Percentiles rank a stretch among this genome's conserved stretches.
Evolutionary conservation across 1,140 invertebrate genomes (phyloP).

Genomic region (Zaprionus ornatus): DNA sequence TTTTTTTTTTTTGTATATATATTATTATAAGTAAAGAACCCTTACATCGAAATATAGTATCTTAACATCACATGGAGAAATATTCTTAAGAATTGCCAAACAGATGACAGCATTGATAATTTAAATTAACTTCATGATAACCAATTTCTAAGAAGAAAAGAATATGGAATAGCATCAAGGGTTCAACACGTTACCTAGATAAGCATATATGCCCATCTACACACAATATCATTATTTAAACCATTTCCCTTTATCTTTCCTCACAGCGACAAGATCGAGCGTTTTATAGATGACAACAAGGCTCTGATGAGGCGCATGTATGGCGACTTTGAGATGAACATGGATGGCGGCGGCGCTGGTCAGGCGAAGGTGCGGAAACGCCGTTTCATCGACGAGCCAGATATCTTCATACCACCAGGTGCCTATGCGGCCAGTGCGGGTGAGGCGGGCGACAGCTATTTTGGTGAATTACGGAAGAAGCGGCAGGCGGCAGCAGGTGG

Average conservation of each 20-base stretch:
- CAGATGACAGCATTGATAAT: no score
- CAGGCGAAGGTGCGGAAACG: slow-evolving; percentile 85
- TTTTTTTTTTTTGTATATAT: no score
- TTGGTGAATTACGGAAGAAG: slow-evolving; percentile 84
- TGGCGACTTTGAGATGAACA: slow-evolving; percentile 90
- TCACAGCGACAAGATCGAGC: slow-evolving; percentile 92
- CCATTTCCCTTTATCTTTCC: background rate
- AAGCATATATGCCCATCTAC: no score
- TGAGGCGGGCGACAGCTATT: slow-evolving; percentile 85
- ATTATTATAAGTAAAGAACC: no score
- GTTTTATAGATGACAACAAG: slow-evolving; percentile 97
- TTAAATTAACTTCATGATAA: no score
- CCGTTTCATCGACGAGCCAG: slow-evolving; percentile 85
- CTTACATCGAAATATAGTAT: no score
- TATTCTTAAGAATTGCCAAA: no score
- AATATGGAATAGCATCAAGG: no score
- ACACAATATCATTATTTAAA: background rate
- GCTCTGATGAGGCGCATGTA: slow-evolving; percentile 96
- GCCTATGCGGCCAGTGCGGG: slow-evolving; percentile 69
- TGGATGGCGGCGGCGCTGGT: slow-evolving; percentile 82
- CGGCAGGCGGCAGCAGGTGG: slow-evolving; percentile 84
- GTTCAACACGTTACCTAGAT: no score
- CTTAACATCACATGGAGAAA: no score
- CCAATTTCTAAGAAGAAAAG: no score
- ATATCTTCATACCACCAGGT: slow-evolving; percentile 84